Evolutionary conservation across 2,113 vertebrate species (phyloP), one percentile per base, ranked within the genome.

Genomic region (Naja naja): DNA sequence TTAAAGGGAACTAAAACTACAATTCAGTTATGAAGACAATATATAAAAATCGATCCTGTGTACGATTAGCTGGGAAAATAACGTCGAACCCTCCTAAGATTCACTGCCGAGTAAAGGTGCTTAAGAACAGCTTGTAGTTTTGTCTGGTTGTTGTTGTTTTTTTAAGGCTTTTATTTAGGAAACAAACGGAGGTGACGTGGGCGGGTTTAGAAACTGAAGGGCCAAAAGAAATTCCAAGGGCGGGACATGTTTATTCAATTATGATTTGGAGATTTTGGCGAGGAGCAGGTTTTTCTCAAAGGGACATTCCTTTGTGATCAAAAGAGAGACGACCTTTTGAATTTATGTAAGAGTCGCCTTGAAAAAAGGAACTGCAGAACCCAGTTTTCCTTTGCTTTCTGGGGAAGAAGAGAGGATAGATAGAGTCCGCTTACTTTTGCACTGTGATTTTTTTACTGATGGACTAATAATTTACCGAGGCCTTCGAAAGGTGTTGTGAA

Each of bases 21-120:
- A 97, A 98, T 97, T 98, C 97, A 97, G 96, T 98, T 97, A 97
- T 97, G 96, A 94, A 95, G 94, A 96, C 95, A 97, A 93, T 96
- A 96, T 93, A 95, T 54, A 53, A 92, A 27, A 30, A 5, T 25
- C 3, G 9, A 8, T 56, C 39, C 39, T 56, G 3, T 89, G 52
- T 27, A 4, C 12, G 18, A 6, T 16, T 54, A 39, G 18, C 20
- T 43, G 20, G 9, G 47, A 7, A 52, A 74, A 27, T 23, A 23
- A 39, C 45, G 0, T 22, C 0, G 74, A 45, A 16, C 14, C n/a
- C 16, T 30, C 1, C 1, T 25, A 47, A 23, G 18, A 12, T 20
- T 92, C 52, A 39, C 91, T 22, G 69, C 34, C 16, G 8, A 89
- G 58, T n/a, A 54, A 89, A 18, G 3, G 2, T 30, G 30, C 6